Evolutionary conservation across 1,140 invertebrate genomes (phyloP), one percentile per base, ranked within the genome.

Genomic region (Scaptodrosophila lebanonensis): DNA sequence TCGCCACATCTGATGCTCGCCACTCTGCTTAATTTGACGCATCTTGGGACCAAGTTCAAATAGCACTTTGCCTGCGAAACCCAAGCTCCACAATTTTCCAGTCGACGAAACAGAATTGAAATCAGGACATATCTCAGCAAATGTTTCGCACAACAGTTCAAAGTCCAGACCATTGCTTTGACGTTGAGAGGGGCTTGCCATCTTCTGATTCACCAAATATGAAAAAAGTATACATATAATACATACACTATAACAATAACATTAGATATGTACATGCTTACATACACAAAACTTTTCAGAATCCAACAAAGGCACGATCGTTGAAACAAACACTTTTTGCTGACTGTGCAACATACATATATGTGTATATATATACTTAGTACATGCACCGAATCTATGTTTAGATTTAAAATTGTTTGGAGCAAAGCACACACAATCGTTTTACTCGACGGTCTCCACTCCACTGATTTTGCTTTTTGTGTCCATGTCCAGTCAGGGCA

Each of bases 21-120:
- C 68, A 1, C 16, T 61, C 22, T 66, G 56, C 13, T 68, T 79
- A n/a, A 65, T 44, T 6, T 58, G 18, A 0, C 49, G 68, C 73
- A 79, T 69, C 33, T 42, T 52, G 29, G 73, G 73, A 0, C 47
- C 52, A 22, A 76, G 20, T 0, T 76, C 52, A 11, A 76, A 76
- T 2, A 76, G 17, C 15, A 76, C 57, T 12, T 47, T 60, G 18
- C 62, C 45, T 22, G 71, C 66, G 56, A 76, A 76, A 32, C 76
- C 49, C 9, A 70, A n/a, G 12, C 71, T 71, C n/a, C 59, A 48
- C 4, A 44, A 47, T 30, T 25, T 45, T 1, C 20, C 29, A 3
- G 15, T 2, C 3, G 13, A 12, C 6, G 20, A 4, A 3, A 11
- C 11, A 0, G 2, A 4, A 3, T 16, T 13, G 18, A 66, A 76